Percentiles rank a stretch among this genome's conserved stretches.
phyloP scores from a whole-genome alignment of 2,113 vertebrate genomes.

The Salvelinus sp. region DNA sequence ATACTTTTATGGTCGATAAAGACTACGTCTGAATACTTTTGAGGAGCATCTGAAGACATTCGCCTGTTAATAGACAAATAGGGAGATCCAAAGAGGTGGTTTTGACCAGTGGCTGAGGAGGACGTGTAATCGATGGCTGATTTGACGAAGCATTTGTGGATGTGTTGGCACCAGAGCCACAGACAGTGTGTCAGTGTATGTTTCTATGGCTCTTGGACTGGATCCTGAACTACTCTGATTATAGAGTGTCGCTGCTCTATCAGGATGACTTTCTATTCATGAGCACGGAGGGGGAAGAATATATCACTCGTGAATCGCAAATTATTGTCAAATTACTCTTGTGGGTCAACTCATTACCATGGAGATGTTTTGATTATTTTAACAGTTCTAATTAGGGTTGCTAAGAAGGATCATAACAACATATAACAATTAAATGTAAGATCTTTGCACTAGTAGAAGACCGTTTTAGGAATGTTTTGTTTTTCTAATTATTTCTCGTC shows the following conservation, averaged over 20 bases:
- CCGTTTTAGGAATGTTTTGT: constrained; percentile 62
- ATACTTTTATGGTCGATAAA: not conserved
- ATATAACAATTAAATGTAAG: constrained; percentile 75
- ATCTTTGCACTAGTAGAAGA: constrained; percentile 75
- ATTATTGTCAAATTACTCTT: constrained; percentile 72
- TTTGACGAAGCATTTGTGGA: too few relatives aligned
- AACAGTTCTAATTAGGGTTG: constrained; percentile 72
- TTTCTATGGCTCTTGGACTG: constrained; percentile 20
- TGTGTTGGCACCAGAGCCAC: too few relatives aligned
- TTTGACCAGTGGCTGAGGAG: not conserved
- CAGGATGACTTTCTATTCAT: constrained; percentile 34
- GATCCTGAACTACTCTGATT: constrained; percentile 14
- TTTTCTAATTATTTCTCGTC: constrained; percentile 64
- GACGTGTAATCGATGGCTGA: too few relatives aligned
- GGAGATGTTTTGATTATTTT: constrained; percentile 67
- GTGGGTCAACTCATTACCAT: constrained; percentile 66
- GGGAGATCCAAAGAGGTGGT: constrained; percentile 20
- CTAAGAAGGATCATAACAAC: constrained; percentile 66
- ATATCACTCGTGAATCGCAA: constrained; percentile 68
- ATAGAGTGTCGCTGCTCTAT: constrained; percentile 15
- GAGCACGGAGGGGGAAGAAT: constrained; percentile 40
- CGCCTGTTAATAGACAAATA: constrained; percentile 18
- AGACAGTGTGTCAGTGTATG: not conserved
- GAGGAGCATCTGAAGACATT: constrained; percentile 24
- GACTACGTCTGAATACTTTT: constrained; percentile 14